phyloP scores from a whole-genome alignment of 2,113 vertebrate genomes.

The Phalacrocorax pelagicus region DNA sequence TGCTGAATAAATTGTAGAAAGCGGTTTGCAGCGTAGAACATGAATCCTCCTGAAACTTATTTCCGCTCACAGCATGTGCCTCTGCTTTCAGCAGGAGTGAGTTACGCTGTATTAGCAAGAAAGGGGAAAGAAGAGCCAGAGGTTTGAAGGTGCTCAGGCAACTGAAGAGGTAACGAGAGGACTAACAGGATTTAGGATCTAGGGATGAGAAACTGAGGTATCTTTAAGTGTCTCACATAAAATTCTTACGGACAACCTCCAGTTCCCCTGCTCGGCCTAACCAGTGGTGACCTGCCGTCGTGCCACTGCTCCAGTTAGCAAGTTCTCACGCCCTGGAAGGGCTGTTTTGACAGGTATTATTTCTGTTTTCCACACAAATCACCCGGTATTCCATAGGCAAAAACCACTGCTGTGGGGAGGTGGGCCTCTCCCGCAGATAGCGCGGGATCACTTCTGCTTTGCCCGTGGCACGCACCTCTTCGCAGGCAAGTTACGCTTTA shows the following conservation, averaged over 20 bases:
- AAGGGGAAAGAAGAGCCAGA: neutral
- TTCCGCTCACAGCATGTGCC: neutral
- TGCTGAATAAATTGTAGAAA: neutral
- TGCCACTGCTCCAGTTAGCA: neutral
- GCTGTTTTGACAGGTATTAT: neutral
- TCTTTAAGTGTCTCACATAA: neutral
- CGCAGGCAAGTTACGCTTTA: neutral
- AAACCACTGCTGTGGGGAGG: accelerated
- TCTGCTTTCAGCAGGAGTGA: neutral
- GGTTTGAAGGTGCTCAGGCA: constrained; percentile 26
- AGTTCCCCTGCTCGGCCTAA: neutral
- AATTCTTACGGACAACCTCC: neutral
- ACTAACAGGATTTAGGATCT: constrained; percentile 1
- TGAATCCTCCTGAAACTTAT: neutral
- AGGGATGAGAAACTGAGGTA: neutral
- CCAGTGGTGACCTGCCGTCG: neutral
- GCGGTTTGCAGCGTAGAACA: neutral
- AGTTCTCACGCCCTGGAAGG: neutral
- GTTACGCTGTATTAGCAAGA: neutral
- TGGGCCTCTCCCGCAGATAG: neutral
- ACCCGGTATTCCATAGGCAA: too few relatives aligned
- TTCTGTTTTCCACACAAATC: neutral
- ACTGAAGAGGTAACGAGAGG: neutral
- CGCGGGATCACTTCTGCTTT: neutral
- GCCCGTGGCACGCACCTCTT: neutral